phyloP scores from a whole-genome alignment of 2,113 vertebrate species.

The Chiloscyllium plagiosum region DNA sequence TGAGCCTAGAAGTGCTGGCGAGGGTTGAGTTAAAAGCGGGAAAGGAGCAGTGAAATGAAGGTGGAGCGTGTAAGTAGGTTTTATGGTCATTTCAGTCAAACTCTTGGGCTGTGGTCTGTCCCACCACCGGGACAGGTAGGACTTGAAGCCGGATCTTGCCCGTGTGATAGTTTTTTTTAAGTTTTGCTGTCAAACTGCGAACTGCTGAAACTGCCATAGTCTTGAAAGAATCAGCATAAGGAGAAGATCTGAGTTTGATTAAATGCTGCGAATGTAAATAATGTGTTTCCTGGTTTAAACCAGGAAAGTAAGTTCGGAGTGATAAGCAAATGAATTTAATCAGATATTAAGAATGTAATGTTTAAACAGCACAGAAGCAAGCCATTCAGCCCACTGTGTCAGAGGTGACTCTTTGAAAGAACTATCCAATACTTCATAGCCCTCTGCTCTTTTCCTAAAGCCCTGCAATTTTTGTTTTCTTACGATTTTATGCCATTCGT shows the following conservation, averaged over 20 bases:
- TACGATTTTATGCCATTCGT: neutral
- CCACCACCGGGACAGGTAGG: too few species aligned
- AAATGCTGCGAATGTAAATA: neutral
- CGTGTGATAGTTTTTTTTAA: neutral
- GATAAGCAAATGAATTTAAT: neutral
- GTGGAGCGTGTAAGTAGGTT: too few species aligned
- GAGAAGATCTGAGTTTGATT: neutral
- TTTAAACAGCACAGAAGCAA: too few species aligned
- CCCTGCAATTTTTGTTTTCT: neutral
- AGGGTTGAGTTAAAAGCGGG: neutral
- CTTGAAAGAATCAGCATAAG: neutral
- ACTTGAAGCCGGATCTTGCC: too few species aligned
- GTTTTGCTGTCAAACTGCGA: neutral
- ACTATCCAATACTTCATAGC: neutral
- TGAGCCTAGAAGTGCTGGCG: neutral
- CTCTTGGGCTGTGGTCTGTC: too few species aligned
- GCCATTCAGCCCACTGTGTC: neutral
- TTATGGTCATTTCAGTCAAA: too few species aligned
- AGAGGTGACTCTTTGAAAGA: neutral
- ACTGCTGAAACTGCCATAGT: neutral
- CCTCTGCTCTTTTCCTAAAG: neutral
- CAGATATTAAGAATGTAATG: neutral
- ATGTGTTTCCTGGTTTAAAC: neutral
- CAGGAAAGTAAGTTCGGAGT: neutral
- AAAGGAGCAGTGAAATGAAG: neutral